Evolutionary conservation across 2,113 vertebrate genomes (phyloP).

Genomic region (Tachuris rubrigastra): DNA sequence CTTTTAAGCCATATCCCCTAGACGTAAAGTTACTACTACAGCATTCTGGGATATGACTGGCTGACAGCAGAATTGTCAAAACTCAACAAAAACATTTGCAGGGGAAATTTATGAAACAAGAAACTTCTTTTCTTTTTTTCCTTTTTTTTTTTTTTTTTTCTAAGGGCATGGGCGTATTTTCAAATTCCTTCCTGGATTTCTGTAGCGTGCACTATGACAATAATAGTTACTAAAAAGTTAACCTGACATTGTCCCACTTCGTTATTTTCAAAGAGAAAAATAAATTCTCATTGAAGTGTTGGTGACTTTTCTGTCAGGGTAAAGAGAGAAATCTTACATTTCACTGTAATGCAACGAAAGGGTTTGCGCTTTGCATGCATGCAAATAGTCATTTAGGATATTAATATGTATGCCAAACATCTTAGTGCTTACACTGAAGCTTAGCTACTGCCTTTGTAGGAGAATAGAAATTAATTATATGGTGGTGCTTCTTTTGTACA

Average conservation of each 20-base stretch:
- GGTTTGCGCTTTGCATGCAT: constrained; percentile 72
- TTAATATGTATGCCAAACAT: constrained; percentile 36
- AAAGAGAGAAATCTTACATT: neutral
- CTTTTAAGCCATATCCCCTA: neutral
- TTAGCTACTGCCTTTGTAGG: constrained; percentile 33
- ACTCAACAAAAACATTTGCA: neutral
- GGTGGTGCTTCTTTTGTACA: constrained; percentile 36
- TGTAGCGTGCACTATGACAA: neutral
- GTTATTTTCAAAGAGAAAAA: neutral
- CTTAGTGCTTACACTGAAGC: constrained; percentile 32
- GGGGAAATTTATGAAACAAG: neutral
- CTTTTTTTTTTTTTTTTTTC: neutral
- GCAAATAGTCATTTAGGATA: constrained; percentile 37
- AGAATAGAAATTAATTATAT: neutral
- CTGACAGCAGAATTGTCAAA: neutral
- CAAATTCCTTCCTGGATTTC: neutral
- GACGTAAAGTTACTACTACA: neutral
- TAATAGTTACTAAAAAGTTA: neutral
- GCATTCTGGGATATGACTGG: neutral
- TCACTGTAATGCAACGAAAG: constrained; percentile 68
- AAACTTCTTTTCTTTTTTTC: too few relatives aligned
- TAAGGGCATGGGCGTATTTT: neutral
- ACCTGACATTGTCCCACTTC: constrained; percentile 21
- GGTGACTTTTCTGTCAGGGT: neutral
- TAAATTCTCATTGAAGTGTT: neutral